Base-by-base conservation (phyloP, 2,888 invertebrate genomes). In the Phyllotreta striolata region DNA sequence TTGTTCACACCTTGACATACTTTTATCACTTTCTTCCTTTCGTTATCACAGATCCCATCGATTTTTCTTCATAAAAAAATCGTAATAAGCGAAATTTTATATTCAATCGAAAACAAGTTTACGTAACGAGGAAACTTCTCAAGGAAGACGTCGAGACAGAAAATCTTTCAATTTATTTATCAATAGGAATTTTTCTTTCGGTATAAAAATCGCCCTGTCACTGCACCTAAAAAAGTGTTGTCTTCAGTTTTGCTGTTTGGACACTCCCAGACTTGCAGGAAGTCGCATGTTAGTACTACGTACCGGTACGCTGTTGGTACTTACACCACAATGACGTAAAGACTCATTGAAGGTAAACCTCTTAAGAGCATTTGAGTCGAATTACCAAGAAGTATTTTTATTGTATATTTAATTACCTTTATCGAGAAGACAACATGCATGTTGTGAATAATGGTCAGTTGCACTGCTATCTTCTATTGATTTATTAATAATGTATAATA, bases 1-100 rank as follows among this genome's bases (percentile, higher is more conserved):
- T 58, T 62, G 68, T 62, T 68, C 71, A 70, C 71, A 69, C 71
- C 73, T 72, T 73, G 73, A 69, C 73, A 72, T 59, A 73, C 70
- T 72, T 72, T 67, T 57, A 64, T 69, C 70, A 70, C 72, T 72
- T 72, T 73, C 72, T 70, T 72, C 68, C 55, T 59, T 52, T 40
- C 57, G 37, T 64, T 66, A 68, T 66, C 66, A 68, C 24, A 58
- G 35, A 62, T 49, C 46, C 51, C 62, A 67, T 64, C 67, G 52
- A 62, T 64, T 40, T 49, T 40, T 41, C 44, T 57, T 46, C 59
- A 58, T 61, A 41, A 58, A 56, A 63, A 12, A 38, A 46, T 51
- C 58, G 51, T 56, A 44, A 57, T 49, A 60, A 14, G 10, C 43
- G 6, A 39, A 12, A 59, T 59, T 40, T 40, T 59, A 41, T 9